These are phyloP conservation scores for Lethrus apterus DNA, from an alignment of 1,140 invertebrate genomes.

Conservation along the genomic window DNA sequence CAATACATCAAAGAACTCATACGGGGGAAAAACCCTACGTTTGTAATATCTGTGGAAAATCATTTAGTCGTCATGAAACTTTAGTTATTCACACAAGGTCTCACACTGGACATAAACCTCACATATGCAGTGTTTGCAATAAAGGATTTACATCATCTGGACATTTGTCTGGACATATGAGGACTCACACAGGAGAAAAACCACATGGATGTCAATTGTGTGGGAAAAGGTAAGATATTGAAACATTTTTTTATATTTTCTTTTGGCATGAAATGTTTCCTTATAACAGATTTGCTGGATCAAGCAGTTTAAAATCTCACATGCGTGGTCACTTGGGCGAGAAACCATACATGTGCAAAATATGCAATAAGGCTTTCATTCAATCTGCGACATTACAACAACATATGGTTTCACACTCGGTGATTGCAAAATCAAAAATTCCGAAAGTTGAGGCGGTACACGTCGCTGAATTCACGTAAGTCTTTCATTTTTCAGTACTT, in stretches of 20 bases:
- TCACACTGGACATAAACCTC: slow-evolving; percentile 43
- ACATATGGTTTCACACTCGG: slow-evolving; percentile 50
- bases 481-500: slow-evolving; percentile 6
- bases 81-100: slow-evolving; percentile 41
- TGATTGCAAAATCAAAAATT: slow-evolving; percentile 23
- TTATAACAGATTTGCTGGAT: slow-evolving; percentile 35
- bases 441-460: slow-evolving; percentile 36
- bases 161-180: slow-evolving; percentile 35
- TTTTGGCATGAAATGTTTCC: slow-evolving; percentile 1
- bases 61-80: slow-evolving; percentile 42
- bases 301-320: slow-evolving; percentile 38
- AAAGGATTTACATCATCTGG: slow-evolving; percentile 39
- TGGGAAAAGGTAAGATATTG: slow-evolving; percentile 33
- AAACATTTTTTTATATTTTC: background rate
- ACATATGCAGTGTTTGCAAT: slow-evolving; percentile 40
- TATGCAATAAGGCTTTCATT: slow-evolving; percentile 68
- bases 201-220: slow-evolving; percentile 33
- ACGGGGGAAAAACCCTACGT: slow-evolving; percentile 55
- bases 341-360: slow-evolving; percentile 70
- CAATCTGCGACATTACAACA: slow-evolving; percentile 53
- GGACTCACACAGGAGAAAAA: slow-evolving; percentile 36
- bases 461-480: slow-evolving; percentile 38
- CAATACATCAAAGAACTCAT: slow-evolving; percentile 52
- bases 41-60: slow-evolving; percentile 53
- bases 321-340: slow-evolving; percentile 48